These are phyloP conservation scores for Sebastes vulpes DNA, from an alignment of 2,797 vertebrate species.

Conservation along the genomic window DNA sequence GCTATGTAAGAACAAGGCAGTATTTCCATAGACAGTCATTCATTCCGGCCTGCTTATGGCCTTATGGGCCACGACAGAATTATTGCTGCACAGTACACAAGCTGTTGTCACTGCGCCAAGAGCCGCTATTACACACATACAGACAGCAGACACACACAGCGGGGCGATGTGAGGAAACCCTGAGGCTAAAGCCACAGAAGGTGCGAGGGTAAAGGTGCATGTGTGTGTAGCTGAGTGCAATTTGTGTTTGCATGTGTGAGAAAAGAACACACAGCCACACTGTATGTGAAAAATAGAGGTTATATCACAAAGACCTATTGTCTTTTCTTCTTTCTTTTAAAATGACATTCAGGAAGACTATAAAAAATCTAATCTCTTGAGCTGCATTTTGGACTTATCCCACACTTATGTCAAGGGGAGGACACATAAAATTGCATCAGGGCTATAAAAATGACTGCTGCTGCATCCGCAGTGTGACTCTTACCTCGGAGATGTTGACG, in stretches of 20 bases:
- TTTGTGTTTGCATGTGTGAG: not conserved
- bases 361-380: not conserved
- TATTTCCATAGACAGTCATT: conserved; percentile 75
- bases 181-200: conserved; percentile 29
- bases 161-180: conserved; percentile 41
- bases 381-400: not conserved
- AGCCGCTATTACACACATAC: conserved; percentile 55
- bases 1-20: conserved; percentile 78
- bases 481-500: conserved; percentile 96
- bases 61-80: conserved; percentile 77
- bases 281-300: not conserved
- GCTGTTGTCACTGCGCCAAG: conserved; percentile 71
- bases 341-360: not conserved
- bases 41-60: conserved; percentile 75
- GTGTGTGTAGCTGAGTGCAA: not conserved
- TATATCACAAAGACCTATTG: not conserved
- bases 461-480: conserved; percentile 11
- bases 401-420: not conserved
- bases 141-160: conserved; percentile 59
- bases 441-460: not conserved
- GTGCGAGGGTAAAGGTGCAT: conserved; percentile 16
- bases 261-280: not conserved
- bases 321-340: not conserved
- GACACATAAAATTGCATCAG: not conserved
- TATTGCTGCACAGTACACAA: conserved; percentile 72